These are phyloP conservation scores for Agraylea sexmaculata DNA, from an alignment of 1,140 invertebrate genomes.

Conservation along the genomic window DNA sequence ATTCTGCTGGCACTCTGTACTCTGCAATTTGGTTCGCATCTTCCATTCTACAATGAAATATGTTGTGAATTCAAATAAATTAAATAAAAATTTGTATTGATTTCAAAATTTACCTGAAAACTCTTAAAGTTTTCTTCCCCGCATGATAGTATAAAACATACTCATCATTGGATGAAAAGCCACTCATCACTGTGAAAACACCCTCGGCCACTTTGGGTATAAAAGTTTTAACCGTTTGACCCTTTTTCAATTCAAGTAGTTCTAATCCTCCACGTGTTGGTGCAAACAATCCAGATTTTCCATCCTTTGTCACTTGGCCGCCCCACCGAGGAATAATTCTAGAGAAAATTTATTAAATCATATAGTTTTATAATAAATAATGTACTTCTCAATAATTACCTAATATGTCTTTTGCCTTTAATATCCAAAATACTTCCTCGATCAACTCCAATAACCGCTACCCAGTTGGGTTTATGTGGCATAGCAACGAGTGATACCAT, in stretches of 20 bases:
- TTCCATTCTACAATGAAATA: conserved; percentile 44
- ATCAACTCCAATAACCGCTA: conserved; percentile 81
- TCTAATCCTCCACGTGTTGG: conserved; percentile 88
- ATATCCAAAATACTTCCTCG: conserved; percentile 81
- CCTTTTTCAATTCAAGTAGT: conserved; percentile 75
- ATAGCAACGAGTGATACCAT: conserved; percentile 55
- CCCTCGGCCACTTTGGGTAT: conserved; percentile 92
- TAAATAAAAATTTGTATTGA: no score
- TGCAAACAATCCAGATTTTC: conserved; percentile 87
- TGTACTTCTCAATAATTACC: conserved; percentile 35
- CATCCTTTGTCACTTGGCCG: conserved; percentile 70
- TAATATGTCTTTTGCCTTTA: conserved; percentile 62
- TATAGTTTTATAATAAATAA: not conserved
- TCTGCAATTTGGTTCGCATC: conserved; percentile 88
- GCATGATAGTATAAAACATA: conserved; percentile 97
- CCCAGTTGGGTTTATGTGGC: conserved; percentile 68
- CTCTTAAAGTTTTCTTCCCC: conserved; percentile 80
- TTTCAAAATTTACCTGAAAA: conserved; percentile 66
- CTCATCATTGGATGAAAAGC: conserved; percentile 88
- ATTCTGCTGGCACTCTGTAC: conserved; percentile 83
- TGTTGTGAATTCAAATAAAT: not conserved
- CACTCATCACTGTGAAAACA: conserved; percentile 88
- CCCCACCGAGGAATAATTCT: conserved; percentile 65
- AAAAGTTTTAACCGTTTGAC: conserved; percentile 68
- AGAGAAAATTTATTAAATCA: conserved; percentile 5